phyloP scores from a whole-genome alignment of 1,140 invertebrate genomes.

The Drosophila pallidifrons region DNA sequence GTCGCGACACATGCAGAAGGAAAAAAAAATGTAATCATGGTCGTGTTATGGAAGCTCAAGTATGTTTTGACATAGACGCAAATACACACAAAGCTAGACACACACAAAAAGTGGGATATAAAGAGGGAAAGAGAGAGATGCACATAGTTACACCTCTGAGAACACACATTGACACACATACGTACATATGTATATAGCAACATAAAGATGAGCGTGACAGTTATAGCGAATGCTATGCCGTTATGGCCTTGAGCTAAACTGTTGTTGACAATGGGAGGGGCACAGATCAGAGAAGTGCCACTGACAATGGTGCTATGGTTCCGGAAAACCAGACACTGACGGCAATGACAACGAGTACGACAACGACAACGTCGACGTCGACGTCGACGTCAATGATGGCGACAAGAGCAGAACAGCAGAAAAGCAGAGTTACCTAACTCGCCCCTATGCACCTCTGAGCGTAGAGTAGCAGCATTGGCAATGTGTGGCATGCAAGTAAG shows the following conservation, averaged over 20 bases:
- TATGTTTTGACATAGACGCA: constrained; percentile 73
- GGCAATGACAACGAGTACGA: constrained; percentile 14
- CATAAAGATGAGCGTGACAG: constrained; percentile 59
- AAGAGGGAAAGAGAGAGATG: not conserved
- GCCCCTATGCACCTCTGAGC: not conserved
- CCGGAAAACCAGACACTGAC: constrained; percentile 72
- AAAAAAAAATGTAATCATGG: constrained; percentile 71
- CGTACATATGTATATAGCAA: not conserved
- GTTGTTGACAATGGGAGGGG: constrained; percentile 67
- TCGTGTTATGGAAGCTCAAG: constrained; percentile 78
- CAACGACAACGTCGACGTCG: not conserved
- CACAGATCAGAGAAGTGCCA: constrained; percentile 7
- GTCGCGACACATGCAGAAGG: constrained; percentile 59
- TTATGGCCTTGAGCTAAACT: constrained; percentile 81
- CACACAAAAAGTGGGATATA: constrained; percentile 9
- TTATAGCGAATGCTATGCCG: constrained; percentile 66
- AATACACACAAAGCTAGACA: constrained; percentile 34
- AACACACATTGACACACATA: constrained; percentile 12
- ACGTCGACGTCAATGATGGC: not conserved
- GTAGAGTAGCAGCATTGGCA: constrained; percentile 4
- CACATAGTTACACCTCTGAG: constrained; percentile 11
- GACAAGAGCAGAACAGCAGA: not conserved
- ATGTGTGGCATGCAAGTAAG: constrained; percentile 37
- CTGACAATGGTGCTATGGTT: constrained; percentile 65
- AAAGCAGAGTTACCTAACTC: constrained; percentile 29